phyloP scores from a whole-genome alignment of 2,888 invertebrate species.

The Meteorus colon region DNA sequence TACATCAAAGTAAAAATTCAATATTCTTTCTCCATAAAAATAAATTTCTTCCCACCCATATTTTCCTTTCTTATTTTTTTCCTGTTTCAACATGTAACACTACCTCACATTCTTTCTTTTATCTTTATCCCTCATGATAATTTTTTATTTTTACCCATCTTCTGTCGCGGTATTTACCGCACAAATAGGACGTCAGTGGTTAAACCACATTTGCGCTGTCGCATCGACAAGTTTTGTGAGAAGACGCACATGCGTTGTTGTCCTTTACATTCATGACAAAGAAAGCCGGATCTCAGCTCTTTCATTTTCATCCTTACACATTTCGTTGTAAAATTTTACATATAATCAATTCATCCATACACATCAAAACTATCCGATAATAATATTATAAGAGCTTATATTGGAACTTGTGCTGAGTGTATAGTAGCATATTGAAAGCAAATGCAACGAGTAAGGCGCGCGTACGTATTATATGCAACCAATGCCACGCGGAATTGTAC shows the following conservation, averaged over 20 bases:
- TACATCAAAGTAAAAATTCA: no score
- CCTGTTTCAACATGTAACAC: no score
- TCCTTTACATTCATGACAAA: neutral
- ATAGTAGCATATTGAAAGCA: conserved; percentile 46
- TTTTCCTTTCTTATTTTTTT: no score
- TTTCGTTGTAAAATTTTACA: no score
- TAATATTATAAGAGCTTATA: neutral
- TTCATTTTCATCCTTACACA: conserved; percentile 1
- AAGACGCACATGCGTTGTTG: neutral
- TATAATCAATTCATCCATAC: no score
- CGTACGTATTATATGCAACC: neutral
- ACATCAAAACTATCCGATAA: no score
- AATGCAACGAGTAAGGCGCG: neutral
- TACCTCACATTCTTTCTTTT: neutral
- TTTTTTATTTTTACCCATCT: neutral
- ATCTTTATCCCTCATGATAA: neutral
- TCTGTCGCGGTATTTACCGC: neutral
- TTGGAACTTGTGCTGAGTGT: conserved; percentile 61
- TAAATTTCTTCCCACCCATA: no score
- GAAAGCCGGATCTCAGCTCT: conserved; percentile 16
- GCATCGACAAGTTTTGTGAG: conserved; percentile 6
- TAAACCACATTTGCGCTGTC: conserved; percentile 11
- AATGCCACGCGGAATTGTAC: conserved; percentile 27
- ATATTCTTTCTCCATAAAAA: no score
- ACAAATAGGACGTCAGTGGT: conserved; percentile 1